These are phyloP conservation scores for Atta cephalotes DNA, from an alignment of 1,140 invertebrate species.

Conservation along the genomic window DNA sequence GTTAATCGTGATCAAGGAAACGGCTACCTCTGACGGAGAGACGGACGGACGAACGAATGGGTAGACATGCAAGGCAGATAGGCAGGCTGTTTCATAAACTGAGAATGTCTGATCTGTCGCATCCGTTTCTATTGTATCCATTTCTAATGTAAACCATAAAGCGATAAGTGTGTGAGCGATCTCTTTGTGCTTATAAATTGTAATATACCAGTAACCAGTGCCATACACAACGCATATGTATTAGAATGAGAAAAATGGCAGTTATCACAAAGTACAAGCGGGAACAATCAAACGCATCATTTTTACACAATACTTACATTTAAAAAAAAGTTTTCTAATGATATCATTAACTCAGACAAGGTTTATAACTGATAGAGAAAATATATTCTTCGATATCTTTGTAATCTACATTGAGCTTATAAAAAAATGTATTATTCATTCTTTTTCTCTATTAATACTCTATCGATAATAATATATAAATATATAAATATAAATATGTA, in stretches of 20 bases:
- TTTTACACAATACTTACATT: constrained; percentile 8
- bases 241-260: constrained; percentile 26
- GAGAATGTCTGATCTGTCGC: constrained; percentile 44
- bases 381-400: constrained; percentile 38
- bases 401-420: constrained; percentile 30
- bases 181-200: constrained; percentile 31
- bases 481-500: too few relatives aligned
- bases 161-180: constrained; percentile 51
- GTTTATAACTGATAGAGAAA: constrained; percentile 41
- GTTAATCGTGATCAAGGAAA: constrained; percentile 49
- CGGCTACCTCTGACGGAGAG: constrained; percentile 75
- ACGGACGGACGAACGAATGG: constrained; percentile 78
- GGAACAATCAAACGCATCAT: constrained; percentile 3
- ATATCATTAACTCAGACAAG: constrained; percentile 28
- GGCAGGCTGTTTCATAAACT: constrained; percentile 67
- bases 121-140: constrained; percentile 49
- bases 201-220: constrained; percentile 64
- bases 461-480: constrained; percentile 18
- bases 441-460: constrained; percentile 14
- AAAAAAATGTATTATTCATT: neutral
- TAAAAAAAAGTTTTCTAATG: neutral
- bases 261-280: constrained; percentile 9
- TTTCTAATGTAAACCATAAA: constrained; percentile 41
- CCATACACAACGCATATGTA: constrained; percentile 48
- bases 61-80: constrained; percentile 75